Evolutionary conservation across 2,113 vertebrate genomes (phyloP).

Genomic region (Catharus bicknelli): DNA sequence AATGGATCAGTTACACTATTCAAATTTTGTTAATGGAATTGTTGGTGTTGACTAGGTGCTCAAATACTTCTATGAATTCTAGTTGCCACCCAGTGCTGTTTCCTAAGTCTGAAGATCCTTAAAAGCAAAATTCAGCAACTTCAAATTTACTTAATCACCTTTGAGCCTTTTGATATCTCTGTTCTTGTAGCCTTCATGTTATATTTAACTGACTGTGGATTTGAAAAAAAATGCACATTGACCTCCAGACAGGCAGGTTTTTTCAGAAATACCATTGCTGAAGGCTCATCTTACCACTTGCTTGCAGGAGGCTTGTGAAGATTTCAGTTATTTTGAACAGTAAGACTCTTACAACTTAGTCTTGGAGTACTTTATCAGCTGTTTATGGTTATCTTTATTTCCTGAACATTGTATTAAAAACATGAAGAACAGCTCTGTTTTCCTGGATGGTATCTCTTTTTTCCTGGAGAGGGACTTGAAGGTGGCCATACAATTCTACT

Average conservation of each 20-base stretch:
- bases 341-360: not conserved
- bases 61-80: not conserved
- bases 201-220: not conserved
- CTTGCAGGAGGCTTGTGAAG: not conserved
- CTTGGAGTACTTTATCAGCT: not conserved
- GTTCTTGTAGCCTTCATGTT: not conserved
- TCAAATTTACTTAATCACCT: not conserved
- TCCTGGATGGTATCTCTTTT: not conserved
- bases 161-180: not conserved
- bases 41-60: not conserved
- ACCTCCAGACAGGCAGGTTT: not conserved
- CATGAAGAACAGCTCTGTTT: not conserved
- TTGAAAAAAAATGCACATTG: not conserved
- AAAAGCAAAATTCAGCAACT: not conserved
- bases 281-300: not conserved
- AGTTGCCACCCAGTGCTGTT: not conserved
- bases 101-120: not conserved
- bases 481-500: not conserved
- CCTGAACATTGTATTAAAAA: not conserved
- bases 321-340: not conserved
- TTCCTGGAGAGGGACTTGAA: not conserved
- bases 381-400: not conserved
- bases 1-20: not conserved
- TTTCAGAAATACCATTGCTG: not conserved
- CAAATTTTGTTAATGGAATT: not conserved